Base-by-base conservation (phyloP, 2,797 vertebrate genomes). In the Lagodon rhomboides region DNA sequence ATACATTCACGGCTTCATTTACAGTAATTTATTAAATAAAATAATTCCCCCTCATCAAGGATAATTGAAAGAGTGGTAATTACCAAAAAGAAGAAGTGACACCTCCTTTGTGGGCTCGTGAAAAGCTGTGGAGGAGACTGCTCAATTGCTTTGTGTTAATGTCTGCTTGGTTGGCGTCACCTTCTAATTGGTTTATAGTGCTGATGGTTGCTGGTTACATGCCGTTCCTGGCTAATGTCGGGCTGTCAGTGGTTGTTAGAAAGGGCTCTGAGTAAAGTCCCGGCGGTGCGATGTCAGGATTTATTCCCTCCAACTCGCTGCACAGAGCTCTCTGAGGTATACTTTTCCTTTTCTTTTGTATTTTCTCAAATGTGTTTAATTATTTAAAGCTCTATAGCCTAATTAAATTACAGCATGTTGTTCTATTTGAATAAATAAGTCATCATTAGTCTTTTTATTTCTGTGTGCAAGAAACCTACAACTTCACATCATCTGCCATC, bases 111-210 rank as follows among this genome's bases (percentile, higher is more conserved):
- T 87, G 67, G 66, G 60, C 68, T 60, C 12, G 13, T 72, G 51
- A 82, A 83, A 78, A 64, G 74, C 73, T 72, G 64, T 51, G 60
- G 43, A 55, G 44, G 73, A 87, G 50, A 77, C 41, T 80, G 55
- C 68, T 73, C 34, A 13, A 53, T 75, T 70, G 80, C 80, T 80
- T 79, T 78, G 78, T 90, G 80, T 81, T 84, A 82, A 79, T 68
- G 80, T 85, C 74, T 80, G 61, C 83, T 68, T 83, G 75, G 66
- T 77, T 86, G 63, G 72, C 75, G 85, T 77, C 85, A 84, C 63
- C 68, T 83, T 77, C 53, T 89, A 91, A 91, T 86, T 88, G 86
- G 73, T 83, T 86, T 73, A 64, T 69, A 64, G 67, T 77, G 87
- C 84, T 84, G 83, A 89, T 68, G 69, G 73, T 86, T 83, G 75